These are phyloP conservation scores for Tipula confusa DNA, from an alignment of 2,888 invertebrate species.

Conservation along the genomic window DNA sequence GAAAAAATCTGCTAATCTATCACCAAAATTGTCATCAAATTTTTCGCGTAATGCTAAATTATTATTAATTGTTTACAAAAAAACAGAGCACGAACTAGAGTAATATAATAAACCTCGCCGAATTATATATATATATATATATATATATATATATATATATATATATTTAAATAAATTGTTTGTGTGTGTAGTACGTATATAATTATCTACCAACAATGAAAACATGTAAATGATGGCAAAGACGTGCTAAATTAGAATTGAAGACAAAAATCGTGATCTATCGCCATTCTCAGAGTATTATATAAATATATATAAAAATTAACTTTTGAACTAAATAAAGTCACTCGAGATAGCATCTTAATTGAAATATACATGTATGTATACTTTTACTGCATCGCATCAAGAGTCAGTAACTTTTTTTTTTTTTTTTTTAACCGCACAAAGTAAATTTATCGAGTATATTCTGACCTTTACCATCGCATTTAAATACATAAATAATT, in stretches of 20 bases:
- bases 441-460: not conserved
- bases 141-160: no score
- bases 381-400: no score
- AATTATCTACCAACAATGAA: not conserved
- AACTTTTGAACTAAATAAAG: not conserved
- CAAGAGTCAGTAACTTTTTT: not conserved
- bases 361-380: not conserved
- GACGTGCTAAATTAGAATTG: constrained; percentile 20
- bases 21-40: not conserved
- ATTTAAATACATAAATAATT: not conserved
- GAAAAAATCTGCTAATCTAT: not conserved
- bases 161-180: no score
- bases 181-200: not conserved
- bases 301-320: not conserved
- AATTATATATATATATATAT: not conserved
- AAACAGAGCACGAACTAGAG: not conserved
- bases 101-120: not conserved
- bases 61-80: not conserved
- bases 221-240: constrained; percentile 1
- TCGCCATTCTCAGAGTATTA: not conserved
- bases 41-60: not conserved
- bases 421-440: not conserved
- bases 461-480: not conserved
- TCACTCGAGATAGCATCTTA: not conserved
- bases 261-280: constrained; percentile 25